Evolutionary conservation across 2,113 vertebrate genomes (phyloP), one percentile per base, ranked within the genome.

Genomic region (Halichoeres trimaculatus): DNA sequence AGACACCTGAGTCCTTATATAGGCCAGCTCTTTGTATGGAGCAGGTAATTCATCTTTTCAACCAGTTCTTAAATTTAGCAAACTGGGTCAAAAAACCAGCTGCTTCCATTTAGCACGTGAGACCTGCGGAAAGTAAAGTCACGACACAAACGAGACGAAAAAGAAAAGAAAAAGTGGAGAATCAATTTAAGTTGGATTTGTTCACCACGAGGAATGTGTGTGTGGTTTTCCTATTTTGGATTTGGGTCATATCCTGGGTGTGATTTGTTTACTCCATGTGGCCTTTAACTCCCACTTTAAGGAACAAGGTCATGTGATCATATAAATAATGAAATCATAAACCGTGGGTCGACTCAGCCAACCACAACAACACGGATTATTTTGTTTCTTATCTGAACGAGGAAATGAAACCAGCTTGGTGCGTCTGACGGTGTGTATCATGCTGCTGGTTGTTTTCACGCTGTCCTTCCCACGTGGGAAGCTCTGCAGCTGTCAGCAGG

Each of bases 191-290:
- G 13, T 19, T 23, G 14, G 1, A 5, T 4, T 3, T 45, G 5
- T 43, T 10, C 16, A 43, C 41, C 11, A 54, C 10, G 4, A 30
- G 38, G n/a, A 61, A 35, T 23, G 19, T 35, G 8, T 45, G 34
- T 50, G 1, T 14, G 23, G 30, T 16, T 50, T 41, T 17, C 13
- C 7, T 4, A 60, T 13, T 30, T 14, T 9, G 22, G 14, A 16
- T 63, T 7, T 30, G 30, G 52, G 43, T 36, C 50, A 63, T 11
- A 36, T 13, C 40, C 30, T 59, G 24, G 22, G 35, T 35, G 9
- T 19, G 43, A 47, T 62, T 38, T 56, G 41, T 56, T 48, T 38
- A 36, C 30, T 61, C 34, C 59, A 36, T 63, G 59, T 52, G 51
- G 30, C 22, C 13, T 38, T 23, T 20, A 19, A 48, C 48, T 19